Evolutionary conservation across 2,113 vertebrate genomes (phyloP), one percentile per base, ranked within the genome.

Genomic region (Eolophus roseicapilla): DNA sequence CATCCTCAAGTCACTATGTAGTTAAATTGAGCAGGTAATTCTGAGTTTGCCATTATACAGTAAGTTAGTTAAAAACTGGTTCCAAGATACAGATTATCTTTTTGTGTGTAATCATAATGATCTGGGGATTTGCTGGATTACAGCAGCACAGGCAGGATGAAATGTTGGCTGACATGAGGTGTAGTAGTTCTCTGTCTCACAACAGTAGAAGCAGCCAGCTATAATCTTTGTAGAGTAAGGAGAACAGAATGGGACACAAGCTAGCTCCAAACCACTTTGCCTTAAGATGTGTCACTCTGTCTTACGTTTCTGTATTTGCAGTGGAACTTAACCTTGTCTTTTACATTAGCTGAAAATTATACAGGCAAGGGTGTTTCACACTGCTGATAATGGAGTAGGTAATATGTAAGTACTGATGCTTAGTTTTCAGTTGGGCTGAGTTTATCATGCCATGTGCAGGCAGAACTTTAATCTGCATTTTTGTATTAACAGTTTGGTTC

Each of bases 1-100:
- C 1, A 0, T 10, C 15, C 41, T 52, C 55, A 3, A 41, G 14
- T 60, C 7, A 0, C 17, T 6, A 0, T 0, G 0, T 7, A 31
- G 50, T 50, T 59, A 78, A 84, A 49, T 43, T 11, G 31, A n/a
- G 33, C 5, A 17, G 44, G 33, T 2, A 4, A 37, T 41, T 90
- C 37, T 29, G 33, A 63, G 12, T 13, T 7, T 28, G 33, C 33
- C 4, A 7, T 27, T 33, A 23, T 29, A 46, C 7, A 3, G 8
- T 15, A 28, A 53, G n/a, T 46, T 20, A 29, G 49, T 25, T 41
- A 15, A 95, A 86, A 81, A 4, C 4, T 3, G 5, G 6, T 41
- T 57, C 68, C 18, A 37, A 71, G 91, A 25, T 29, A 11, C 19
- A 63, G 77, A 8, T 62, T 13, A 9, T 17, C 27, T 39, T 27